phyloP scores from a whole-genome alignment of 2,888 invertebrate species.

The Dryocosmus kuriphilus region DNA sequence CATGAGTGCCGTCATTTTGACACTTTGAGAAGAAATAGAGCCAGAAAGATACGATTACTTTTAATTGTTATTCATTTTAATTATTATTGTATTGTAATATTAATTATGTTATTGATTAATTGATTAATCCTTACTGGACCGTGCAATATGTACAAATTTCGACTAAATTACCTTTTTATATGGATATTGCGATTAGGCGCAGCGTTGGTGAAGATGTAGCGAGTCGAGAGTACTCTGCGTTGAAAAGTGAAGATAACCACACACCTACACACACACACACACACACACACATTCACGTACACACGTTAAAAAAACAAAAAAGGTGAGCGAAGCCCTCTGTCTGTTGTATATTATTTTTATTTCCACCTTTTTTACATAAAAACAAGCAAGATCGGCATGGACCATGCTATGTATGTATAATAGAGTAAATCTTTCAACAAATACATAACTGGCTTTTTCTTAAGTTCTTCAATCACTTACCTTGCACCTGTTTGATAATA shows the following conservation, averaged over 20 bases:
- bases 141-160: constrained; percentile 75
- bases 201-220: constrained; percentile 53
- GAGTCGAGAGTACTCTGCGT: constrained; percentile 40
- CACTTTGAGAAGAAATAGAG: background rate
- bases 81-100: constrained; percentile 60
- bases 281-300: constrained; percentile 53
- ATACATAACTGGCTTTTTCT: constrained; percentile 57
- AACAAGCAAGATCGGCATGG: constrained; percentile 74
- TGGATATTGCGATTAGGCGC: constrained; percentile 64
- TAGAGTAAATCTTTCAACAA: constrained; percentile 77
- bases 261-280: constrained; percentile 52
- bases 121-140: constrained; percentile 71
- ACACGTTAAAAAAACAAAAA: constrained; percentile 52
- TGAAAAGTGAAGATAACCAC: constrained; percentile 45
- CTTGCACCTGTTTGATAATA: background rate
- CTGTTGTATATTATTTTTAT: constrained; percentile 77
- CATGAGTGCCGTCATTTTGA: background rate
- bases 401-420: constrained; percentile 76
- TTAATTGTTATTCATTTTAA: constrained; percentile 56
- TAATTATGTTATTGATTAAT: constrained; percentile 63
- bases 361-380: constrained; percentile 76
- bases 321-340: constrained; percentile 68
- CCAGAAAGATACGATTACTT: constrained; percentile 12
- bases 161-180: constrained; percentile 70
- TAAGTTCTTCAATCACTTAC: background rate